Base-by-base conservation (phyloP, 2,797 vertebrate genomes). In the Chaenodraco wilsoni region DNA sequence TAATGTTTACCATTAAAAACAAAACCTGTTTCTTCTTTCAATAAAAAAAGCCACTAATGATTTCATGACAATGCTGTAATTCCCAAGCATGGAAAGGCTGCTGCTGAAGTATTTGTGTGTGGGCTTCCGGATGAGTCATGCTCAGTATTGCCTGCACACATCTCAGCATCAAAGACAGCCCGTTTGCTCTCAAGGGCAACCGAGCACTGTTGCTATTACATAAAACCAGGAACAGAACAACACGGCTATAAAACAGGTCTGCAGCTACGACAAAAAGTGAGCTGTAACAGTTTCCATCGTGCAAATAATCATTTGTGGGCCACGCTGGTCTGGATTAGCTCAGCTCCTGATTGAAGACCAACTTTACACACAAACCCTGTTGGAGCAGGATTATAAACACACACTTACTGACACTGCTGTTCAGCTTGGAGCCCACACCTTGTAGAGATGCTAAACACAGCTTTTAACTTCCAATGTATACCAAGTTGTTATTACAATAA, bases 111-210 rank as follows among this genome's bases (percentile, higher is more conserved):
- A 65, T 85, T 50, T 87, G 83, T 91, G 88, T 90, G 91, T 87
- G 86, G 88, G 90, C 85, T 88, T 88, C 84, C 74, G 61, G 83
- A 87, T 92, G 93, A 94, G 90, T 94, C 92, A 93, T 84, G 84
- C 82, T 88, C 79, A 82, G 86, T 83, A 72, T 81, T 90, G 87
- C 90, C 89, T 87, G 88, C 85, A 91, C 84, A 89, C 72, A 92
- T 90, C 86, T 86, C 73, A 66, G 84, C 88, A 89, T 91, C 88
- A 91, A 91, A 92, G 85, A 85, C 87, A 88, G 78, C 76, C 69
- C 72, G 89, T 87, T 92, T 88, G 84, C 87, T 87, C 91, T 91
- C 76, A 89, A 91, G 87, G 88, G 91, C 90, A 91, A 86, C 67
- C 74, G 74, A 75, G 86, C 86, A 79, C 82, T 75, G 86, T 82